Evolutionary conservation across 2,888 invertebrate genomes (phyloP), one percentile per base, ranked within the genome.

Genomic region (Cordylochernes scorpioides): DNA sequence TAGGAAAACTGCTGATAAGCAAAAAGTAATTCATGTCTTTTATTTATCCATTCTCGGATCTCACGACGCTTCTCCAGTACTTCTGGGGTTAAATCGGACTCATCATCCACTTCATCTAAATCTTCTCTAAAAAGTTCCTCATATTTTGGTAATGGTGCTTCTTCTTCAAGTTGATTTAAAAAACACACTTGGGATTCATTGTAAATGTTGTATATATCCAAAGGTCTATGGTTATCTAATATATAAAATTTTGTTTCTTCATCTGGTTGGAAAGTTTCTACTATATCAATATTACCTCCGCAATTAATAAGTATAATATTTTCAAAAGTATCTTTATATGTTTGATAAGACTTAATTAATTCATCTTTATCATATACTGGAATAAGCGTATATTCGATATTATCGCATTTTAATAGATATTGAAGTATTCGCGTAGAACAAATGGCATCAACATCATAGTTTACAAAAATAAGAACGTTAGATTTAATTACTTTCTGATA

Each of bases 341-440:
- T 78, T 29, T 63, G 60, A 44, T 68, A 86, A 0, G 75, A 72
- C 14, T 61, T 61, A 42, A 69, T 65, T 43, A 91, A 52, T 40
- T 82, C 78, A 7, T 67, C 61, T 32, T 71, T 55, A 30, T 75
- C 74, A 44, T 65, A 61, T 15, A 88, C 70, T 7, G 86, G 73
- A 9, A 80, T 68, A 32, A 88, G 59, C 0, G 84, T 78, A 51
- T 88, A 86, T 14, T 75, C 58, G 41, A 82, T 68, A 49, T 80
- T 73, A 48, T 88, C 86, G 57, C 72, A 70, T 54, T 72, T 72
- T 43, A 91, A 71, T 34, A 91, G 58, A 28, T 68, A 65, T 54
- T 86, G 86, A 3, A 94, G 58, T 44, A 91, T 86, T 58, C 72
- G 80, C 49, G 77, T 78, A 1, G 86, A 69, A 57, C 88, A 88